Percentiles rank a stretch among this genome's conserved stretches.
Evolutionary conservation across 2,797 vertebrate species (phyloP).

Genomic region (Anomalospiza imberbis): DNA sequence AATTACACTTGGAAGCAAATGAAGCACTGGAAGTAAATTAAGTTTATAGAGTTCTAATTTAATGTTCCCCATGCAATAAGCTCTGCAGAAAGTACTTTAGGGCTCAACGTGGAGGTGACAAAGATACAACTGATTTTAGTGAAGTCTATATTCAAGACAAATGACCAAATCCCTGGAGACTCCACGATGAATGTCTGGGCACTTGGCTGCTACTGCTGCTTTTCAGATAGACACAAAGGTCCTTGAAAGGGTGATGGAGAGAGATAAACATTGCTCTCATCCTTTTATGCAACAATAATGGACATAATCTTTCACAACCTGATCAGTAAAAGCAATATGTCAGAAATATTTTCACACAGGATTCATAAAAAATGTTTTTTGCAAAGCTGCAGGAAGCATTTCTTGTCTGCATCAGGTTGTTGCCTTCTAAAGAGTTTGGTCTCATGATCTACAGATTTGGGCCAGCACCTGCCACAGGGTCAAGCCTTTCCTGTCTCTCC

Average conservation of each 20-base stretch:
- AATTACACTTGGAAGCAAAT: slow-evolving; percentile 53
- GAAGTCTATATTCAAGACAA: slow-evolving; percentile 17
- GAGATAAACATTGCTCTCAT: neutral
- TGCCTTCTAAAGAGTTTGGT: neutral
- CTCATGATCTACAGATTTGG: neutral
- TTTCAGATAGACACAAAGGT: neutral
- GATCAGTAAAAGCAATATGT: neutral
- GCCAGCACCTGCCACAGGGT: neutral
- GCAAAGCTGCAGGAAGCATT: neutral
- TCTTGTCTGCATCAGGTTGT: neutral
- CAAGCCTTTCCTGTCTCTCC: neutral
- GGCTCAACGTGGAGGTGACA: neutral
- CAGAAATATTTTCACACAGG: neutral
- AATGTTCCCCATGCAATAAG: neutral
- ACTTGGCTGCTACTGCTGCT: neutral
- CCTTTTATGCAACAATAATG: neutral
- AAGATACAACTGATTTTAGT: neutral
- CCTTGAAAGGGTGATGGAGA: neutral
- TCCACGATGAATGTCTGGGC: neutral
- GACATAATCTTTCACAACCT: neutral
- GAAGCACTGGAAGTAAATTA: slow-evolving; percentile 53
- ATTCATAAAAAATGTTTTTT: neutral
- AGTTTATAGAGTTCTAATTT: slow-evolving; percentile 58
- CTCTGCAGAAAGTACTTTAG: slow-evolving; percentile 19
- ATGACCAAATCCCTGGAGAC: neutral